These are phyloP conservation scores for Thalassarche chlororhynchos DNA, from an alignment of 2,113 vertebrate species.

Conservation along the genomic window DNA sequence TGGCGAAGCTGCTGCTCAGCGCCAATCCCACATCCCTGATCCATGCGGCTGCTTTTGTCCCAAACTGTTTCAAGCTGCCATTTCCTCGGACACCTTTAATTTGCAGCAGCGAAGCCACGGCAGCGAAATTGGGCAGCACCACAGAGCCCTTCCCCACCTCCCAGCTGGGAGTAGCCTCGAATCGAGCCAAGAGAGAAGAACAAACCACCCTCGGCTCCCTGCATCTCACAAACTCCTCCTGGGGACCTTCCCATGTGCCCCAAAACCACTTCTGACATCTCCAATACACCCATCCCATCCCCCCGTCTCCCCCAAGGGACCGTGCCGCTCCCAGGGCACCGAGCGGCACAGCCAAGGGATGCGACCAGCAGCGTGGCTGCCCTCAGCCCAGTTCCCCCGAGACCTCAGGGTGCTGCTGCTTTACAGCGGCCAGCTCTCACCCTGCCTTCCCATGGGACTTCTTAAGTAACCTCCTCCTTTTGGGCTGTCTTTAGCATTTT, in stretches of 20 bases:
- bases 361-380: not conserved
- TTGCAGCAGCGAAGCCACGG: not conserved
- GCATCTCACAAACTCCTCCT: not conserved
- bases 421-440: not conserved
- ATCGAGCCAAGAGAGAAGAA: not conserved
- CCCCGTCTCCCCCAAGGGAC: not conserved
- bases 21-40: not conserved
- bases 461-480: not conserved
- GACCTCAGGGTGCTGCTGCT: not conserved
- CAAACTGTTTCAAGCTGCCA: not conserved
- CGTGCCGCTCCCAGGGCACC: not conserved
- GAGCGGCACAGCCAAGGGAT: not conserved
- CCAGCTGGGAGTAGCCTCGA: fast-evolving
- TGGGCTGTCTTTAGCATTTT: not conserved
- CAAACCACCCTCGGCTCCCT: not conserved
- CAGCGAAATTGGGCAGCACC: not conserved
- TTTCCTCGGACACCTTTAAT: not conserved
- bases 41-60: not conserved
- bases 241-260: not conserved
- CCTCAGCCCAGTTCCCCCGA: not conserved
- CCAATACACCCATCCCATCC: fast-evolving
- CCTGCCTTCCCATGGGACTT: not conserved
- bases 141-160: not conserved
- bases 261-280: not conserved
- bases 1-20: not conserved